These are phyloP conservation scores for Gonioctena quinquepunctata DNA, from an alignment of 1,140 invertebrate species.

Conservation along the genomic window DNA sequence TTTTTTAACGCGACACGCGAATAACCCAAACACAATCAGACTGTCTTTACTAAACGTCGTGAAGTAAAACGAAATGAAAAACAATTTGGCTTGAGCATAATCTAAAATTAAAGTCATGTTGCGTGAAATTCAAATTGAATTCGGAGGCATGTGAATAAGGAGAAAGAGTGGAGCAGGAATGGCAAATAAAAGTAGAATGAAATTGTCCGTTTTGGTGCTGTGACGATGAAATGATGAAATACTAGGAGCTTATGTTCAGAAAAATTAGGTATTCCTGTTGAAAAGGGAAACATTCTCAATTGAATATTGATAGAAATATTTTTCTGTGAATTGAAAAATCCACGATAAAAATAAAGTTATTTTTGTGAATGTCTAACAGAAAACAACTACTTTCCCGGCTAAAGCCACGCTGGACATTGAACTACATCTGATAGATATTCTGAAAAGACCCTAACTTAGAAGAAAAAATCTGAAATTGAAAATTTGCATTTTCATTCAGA, in stretches of 20 bases:
- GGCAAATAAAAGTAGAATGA: slow-evolving; percentile 2
- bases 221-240: neutral
- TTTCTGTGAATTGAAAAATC: too few species aligned
- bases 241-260: neutral
- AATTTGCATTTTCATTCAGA: too few species aligned
- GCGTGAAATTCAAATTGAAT: slow-evolving; percentile 14
- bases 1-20: slow-evolving; percentile 8
- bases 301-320: too few species aligned
- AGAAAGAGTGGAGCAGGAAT: neutral
- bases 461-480: too few species aligned
- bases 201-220: neutral
- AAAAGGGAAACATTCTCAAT: too few species aligned
- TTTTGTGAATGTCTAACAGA: too few species aligned
- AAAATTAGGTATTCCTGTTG: too few species aligned
- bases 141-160: slow-evolving; percentile 4
- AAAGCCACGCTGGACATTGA: too few species aligned
- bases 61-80: slow-evolving; percentile 5
- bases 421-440: too few species aligned
- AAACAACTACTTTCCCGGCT: too few species aligned
- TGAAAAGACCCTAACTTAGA: too few species aligned
- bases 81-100: slow-evolving; percentile 17
- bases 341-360: too few species aligned
- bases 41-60: neutral
- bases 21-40: slow-evolving; percentile 12
- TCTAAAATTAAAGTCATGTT: slow-evolving; percentile 19